phyloP scores from a whole-genome alignment of 2,113 vertebrate species.

The Ageneiosus marmoratus region DNA sequence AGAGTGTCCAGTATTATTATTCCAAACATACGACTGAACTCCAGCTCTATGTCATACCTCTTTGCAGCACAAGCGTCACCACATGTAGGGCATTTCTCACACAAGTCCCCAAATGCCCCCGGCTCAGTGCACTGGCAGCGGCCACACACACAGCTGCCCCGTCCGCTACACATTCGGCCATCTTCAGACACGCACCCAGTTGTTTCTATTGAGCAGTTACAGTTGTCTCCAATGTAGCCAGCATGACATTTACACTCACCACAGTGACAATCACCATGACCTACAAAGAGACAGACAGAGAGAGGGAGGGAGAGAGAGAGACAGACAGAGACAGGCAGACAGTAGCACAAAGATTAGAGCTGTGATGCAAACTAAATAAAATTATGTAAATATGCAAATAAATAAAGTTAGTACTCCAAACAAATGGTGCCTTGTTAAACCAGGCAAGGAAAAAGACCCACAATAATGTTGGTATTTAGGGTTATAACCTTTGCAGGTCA shows the following conservation, averaged over 20 bases:
- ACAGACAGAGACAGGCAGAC: background rate
- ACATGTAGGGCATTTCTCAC: constrained; percentile 95
- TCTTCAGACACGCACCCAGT: constrained; percentile 78
- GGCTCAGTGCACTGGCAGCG: constrained; percentile 88
- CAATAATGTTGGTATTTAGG: background rate
- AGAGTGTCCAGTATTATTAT: background rate
- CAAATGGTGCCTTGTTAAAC: background rate
- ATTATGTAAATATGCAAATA: no score
- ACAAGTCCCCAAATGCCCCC: constrained; percentile 89
- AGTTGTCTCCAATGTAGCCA: constrained; percentile 90
- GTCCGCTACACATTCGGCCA: constrained; percentile 87
- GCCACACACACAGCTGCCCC: constrained; percentile 86
- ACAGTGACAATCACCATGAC: constrained; percentile 93
- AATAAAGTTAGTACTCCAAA: background rate
- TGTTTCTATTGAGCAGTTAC: constrained; percentile 89
- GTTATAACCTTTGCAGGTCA: background rate
- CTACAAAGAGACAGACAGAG: constrained; percentile 64
- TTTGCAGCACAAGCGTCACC: constrained; percentile 90
- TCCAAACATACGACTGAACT: background rate
- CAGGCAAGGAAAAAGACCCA: background rate
- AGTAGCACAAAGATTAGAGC: background rate
- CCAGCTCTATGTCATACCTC: constrained; percentile 71
- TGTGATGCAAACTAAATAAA: background rate
- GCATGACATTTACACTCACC: constrained; percentile 94
- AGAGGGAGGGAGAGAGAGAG: no score